These are phyloP conservation scores for Acanthisitta chloris DNA, from an alignment of 2,113 vertebrate genomes.

Conservation along the genomic window DNA sequence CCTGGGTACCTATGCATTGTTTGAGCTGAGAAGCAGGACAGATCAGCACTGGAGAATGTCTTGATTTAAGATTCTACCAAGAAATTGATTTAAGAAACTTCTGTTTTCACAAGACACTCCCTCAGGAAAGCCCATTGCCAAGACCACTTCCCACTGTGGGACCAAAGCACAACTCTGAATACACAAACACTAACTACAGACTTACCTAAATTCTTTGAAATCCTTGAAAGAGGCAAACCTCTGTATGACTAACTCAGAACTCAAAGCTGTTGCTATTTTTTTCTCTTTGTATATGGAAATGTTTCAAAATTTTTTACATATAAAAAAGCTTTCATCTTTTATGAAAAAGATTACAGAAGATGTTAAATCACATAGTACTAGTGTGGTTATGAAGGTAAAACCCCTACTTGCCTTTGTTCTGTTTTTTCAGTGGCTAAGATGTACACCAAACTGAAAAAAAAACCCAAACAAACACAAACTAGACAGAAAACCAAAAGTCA, in stretches of 20 bases:
- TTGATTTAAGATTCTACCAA: neutral
- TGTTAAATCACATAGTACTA: neutral
- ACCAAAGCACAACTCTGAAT: neutral
- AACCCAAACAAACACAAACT: neutral
- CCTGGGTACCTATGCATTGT: neutral
- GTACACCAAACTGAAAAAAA: neutral
- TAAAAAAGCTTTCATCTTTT: neutral
- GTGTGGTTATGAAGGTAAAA: neutral
- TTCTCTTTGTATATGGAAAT: neutral
- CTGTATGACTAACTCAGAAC: neutral
- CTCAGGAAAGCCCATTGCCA: neutral
- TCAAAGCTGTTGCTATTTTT: neutral
- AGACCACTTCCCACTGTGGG: neutral
- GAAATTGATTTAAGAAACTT: neutral
- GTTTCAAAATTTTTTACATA: neutral
- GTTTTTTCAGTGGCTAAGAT: neutral
- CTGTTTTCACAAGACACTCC: neutral
- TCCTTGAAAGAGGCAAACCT: neutral
- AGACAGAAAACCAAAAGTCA: neutral
- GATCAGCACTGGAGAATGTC: neutral
- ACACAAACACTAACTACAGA: accelerated
- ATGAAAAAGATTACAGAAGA: neutral
- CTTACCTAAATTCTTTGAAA: neutral
- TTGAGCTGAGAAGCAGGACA: neutral
- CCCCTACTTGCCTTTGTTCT: neutral